Evolutionary conservation across 2,888 invertebrate genomes (phyloP).

Genomic region (Hydrotaea cyrtoneurina): DNA sequence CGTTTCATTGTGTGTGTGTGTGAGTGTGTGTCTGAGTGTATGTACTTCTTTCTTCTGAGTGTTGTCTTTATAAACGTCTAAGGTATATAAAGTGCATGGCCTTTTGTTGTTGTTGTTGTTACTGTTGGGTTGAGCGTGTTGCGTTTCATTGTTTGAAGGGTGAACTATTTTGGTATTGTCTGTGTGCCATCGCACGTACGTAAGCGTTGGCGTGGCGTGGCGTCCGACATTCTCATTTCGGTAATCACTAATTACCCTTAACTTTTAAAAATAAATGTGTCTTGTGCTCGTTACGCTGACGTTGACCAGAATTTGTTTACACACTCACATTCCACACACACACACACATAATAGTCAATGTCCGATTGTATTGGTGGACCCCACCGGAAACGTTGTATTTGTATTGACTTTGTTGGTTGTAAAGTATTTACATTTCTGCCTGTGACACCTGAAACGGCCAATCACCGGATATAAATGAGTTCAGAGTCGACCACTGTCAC

Average conservation of each 20-base stretch:
- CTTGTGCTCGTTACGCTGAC: neutral
- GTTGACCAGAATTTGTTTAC: slow-evolving; percentile 14
- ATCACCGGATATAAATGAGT: no score
- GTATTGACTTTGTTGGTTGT: slow-evolving; percentile 1
- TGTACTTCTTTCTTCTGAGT: no score
- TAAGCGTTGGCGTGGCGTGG: neutral
- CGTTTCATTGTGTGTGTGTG: neutral
- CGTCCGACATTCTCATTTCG: slow-evolving; percentile 6
- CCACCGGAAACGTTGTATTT: slow-evolving; percentile 25
- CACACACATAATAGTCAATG: neutral
- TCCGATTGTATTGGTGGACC: neutral
- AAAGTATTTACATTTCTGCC: neutral
- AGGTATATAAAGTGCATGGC: slow-evolving; percentile 16
- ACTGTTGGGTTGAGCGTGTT: neutral
- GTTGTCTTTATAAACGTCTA: no score
- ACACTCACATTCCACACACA: no score
- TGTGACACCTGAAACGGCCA: no score
- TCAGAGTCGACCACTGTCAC: no score
- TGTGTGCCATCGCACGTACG: neutral
- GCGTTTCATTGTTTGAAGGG: slow-evolving; percentile 33
- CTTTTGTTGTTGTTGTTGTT: neutral
- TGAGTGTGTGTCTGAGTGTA: neutral
- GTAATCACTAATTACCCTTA: slow-evolving; percentile 57
- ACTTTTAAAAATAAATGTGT: slow-evolving; percentile 36
- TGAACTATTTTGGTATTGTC: slow-evolving; percentile 48